Evolutionary conservation across 2,888 invertebrate genomes (phyloP).

Genomic region (Tetrapedia diversipes): DNA sequence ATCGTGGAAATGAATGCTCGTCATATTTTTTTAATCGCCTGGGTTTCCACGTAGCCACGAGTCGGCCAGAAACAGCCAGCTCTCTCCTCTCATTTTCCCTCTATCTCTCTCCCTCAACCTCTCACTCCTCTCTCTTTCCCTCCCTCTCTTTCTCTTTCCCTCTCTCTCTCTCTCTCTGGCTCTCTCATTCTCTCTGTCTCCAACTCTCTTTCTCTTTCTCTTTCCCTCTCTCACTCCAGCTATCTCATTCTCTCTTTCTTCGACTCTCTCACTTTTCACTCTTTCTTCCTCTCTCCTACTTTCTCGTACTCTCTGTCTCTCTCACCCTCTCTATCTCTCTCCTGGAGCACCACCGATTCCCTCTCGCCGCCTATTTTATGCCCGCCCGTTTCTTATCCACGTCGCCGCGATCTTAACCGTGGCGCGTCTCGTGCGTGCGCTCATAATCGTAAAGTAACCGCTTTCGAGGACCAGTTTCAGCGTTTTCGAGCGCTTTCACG

Average conservation of each 20-base stretch:
- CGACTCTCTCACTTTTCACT: background rate
- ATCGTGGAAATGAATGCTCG: slow-evolving; percentile 83
- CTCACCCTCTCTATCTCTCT: slow-evolving; percentile 45
- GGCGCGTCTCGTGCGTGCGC: slow-evolving; percentile 49
- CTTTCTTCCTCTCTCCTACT: slow-evolving; percentile 53
- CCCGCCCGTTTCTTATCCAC: slow-evolving; percentile 53
- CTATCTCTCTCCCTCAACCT: slow-evolving; percentile 52
- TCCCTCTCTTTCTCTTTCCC: slow-evolving; percentile 50
- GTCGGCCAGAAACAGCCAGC: slow-evolving; percentile 52
- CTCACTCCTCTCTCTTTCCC: background rate
- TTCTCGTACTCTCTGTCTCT: background rate
- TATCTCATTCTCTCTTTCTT: too few relatives aligned
- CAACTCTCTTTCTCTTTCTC: slow-evolving; percentile 27
- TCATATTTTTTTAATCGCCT: slow-evolving; percentile 82
- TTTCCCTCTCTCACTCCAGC: slow-evolving; percentile 58
- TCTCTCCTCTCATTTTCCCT: slow-evolving; percentile 41
- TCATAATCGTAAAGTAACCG: slow-evolving; percentile 69
- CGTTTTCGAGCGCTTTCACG: slow-evolving; percentile 40
- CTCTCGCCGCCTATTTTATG: slow-evolving; percentile 63
- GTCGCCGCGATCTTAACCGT: slow-evolving; percentile 61
- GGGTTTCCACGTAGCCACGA: slow-evolving; percentile 77
- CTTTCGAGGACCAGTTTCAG: slow-evolving; percentile 57
- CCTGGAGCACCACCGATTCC: too few relatives aligned
- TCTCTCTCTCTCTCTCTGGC: slow-evolving; percentile 60
- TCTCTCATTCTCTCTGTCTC: background rate